These are phyloP conservation scores for Corythoichthys haematopterus DNA, from an alignment of 2,113 vertebrate species.

Conservation along the genomic window DNA sequence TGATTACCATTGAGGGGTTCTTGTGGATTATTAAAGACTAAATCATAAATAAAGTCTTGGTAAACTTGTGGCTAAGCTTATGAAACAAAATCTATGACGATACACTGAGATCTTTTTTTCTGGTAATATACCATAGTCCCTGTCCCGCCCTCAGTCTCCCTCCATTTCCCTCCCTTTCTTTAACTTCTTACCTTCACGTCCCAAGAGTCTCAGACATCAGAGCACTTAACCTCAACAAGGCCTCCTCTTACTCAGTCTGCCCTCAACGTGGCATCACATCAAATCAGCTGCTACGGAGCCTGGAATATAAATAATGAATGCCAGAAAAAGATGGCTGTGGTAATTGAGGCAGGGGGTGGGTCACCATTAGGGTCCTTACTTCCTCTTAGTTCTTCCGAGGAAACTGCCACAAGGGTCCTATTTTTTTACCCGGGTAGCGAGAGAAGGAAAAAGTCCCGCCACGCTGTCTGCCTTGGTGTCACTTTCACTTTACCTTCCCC, in stretches of 20 bases:
- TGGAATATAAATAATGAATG: conserved; percentile 70
- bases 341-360: conserved; percentile 9
- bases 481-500: conserved; percentile 69
- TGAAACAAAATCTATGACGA: conserved; percentile 38
- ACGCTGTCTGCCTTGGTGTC: conserved; percentile 54
- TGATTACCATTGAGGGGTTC: conserved; percentile 21
- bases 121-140: conserved; percentile 43
- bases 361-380: conserved; percentile 20
- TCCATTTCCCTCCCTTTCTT: conserved; percentile 24
- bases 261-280: conserved; percentile 60
- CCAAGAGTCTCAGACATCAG: conserved; percentile 54
- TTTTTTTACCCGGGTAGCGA: conserved; percentile 43
- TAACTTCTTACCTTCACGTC: conserved; percentile 25
- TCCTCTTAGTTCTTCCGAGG: conserved; percentile 12
- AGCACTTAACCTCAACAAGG: conserved; percentile 72
- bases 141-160: conserved; percentile 6
- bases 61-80: conserved; percentile 43
- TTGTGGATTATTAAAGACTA: background rate
- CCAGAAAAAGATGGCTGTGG: conserved; percentile 1
- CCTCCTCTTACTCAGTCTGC: conserved; percentile 34
- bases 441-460: conserved; percentile 53
- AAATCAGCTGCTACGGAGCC: conserved; percentile 65
- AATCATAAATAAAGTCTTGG: background rate
- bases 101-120: conserved; percentile 48
- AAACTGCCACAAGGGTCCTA: conserved; percentile 39